Base-by-base conservation (phyloP, 2,797 vertebrate genomes). In the Iguana delicatissima region DNA sequence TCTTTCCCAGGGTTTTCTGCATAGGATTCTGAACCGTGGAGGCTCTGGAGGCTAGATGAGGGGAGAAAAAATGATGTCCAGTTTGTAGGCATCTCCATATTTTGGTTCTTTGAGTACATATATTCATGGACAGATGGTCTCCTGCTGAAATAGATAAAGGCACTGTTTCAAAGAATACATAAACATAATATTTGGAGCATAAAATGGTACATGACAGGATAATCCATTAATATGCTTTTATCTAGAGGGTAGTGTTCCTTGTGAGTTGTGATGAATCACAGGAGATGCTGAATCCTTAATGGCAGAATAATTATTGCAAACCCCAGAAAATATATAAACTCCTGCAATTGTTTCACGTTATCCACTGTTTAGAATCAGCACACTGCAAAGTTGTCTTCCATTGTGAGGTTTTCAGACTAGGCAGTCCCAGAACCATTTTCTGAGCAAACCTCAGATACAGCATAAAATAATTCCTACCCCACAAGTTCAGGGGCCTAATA, bases 241-340 rank as follows among this genome's bases (percentile, higher is more conserved):
- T 59, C 87, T 55, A 46, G 38, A 55, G 5, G 64, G 1, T n/a
- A 64, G 82, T 29, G 7, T 84, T 67, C 35, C 57, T 84, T 22
- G 38, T 24, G 13, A 12, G 57, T 32, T 29, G 73, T 42, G 85
- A 91, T 83, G 64, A 88, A 76, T 76, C 85, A 10, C 35, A 80
- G 38, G 18, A 38, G 12, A 79, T 83, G 38, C 10, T 90, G 24
- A 93, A 35, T 90, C 87, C 52, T 38, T 89, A 90, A 90, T 29
- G 84, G n/a, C 35, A 46, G 59, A 72, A 87, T 22, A 4, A n/a
- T 57, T 22, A 83, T 87, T 79, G 24, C 77, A 77, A 80, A 74
- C 67, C 77, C 35, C 62, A 83, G 90, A 89, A 86, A 91, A 4
- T 82, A 80, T 46, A 46, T 46, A 69, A 16, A 55, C 55, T 80